phyloP scores from a whole-genome alignment of 1,140 invertebrate genomes.

The Colletes gigas region DNA sequence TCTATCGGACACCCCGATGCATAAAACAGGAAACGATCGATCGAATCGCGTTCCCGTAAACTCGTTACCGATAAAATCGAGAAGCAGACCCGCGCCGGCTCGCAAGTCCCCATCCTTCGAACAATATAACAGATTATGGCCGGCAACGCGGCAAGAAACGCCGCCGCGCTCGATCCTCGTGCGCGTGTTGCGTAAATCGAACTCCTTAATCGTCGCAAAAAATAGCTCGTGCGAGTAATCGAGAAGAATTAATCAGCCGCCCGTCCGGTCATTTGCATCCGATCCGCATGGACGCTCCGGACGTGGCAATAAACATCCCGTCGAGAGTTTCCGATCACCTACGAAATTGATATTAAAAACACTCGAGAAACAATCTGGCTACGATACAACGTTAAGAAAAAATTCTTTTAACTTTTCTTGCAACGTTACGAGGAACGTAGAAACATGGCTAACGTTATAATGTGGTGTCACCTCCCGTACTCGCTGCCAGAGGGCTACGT shows the following conservation, averaged over 20 bases:
- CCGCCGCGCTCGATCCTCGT: too few relatives aligned
- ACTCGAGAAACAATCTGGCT: too few relatives aligned
- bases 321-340: too few relatives aligned
- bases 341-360: too few relatives aligned
- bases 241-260: conserved; percentile 19
- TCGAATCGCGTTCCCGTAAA: background rate
- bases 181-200: conserved; percentile 10
- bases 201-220: background rate
- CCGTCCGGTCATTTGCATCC: conserved; percentile 4
- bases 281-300: background rate
- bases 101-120: background rate
- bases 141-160: background rate
- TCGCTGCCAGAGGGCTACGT: too few relatives aligned
- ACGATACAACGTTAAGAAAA: too few relatives aligned
- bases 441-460: too few relatives aligned
- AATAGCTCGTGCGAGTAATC: background rate
- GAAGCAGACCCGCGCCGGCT: background rate
- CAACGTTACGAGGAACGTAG: too few relatives aligned
- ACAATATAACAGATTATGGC: background rate
- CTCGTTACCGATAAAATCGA: background rate
- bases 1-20: background rate
- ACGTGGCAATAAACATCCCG: too few relatives aligned
- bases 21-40: background rate
- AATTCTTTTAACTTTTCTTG: too few relatives aligned
- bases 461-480: too few relatives aligned